Conservation (phyloP, 2,888 invertebrate genomes). For the Augochlorella aurata region DNA sequence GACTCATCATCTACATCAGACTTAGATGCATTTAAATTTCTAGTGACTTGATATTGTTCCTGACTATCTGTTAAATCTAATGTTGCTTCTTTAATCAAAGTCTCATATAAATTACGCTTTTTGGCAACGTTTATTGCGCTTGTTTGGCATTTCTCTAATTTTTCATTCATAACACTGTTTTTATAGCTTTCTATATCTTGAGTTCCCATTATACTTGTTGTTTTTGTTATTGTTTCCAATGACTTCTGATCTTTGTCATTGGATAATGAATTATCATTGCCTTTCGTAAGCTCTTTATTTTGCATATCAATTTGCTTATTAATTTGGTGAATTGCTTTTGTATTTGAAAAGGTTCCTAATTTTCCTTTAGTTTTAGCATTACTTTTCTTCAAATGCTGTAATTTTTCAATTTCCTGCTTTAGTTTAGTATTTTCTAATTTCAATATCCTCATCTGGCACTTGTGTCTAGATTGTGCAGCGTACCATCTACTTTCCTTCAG, state of each 20-base stretch:
- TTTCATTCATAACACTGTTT: conserved; percentile 23
- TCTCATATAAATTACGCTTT: conserved; percentile 75
- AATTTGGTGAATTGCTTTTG: conserved; percentile 89
- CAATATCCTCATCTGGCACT: conserved; percentile 88
- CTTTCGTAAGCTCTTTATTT: conserved; percentile 26
- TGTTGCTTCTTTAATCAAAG: conserved; percentile 76
- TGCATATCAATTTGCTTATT: conserved; percentile 83
- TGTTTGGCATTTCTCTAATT: conserved; percentile 33
- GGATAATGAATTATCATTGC: conserved; percentile 56
- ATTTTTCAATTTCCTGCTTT: conserved; percentile 86
- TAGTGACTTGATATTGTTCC: conserved; percentile 17
- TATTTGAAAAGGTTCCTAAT: conserved; percentile 83
- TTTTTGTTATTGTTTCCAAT: conserved; percentile 23
- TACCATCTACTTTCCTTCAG: conserved; percentile 89
- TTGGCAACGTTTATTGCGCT: conserved; percentile 66
- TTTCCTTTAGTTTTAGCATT: conserved; percentile 81
- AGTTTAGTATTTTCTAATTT: conserved; percentile 88
- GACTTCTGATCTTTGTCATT: conserved; percentile 63
- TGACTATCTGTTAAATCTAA: conserved; percentile 60
- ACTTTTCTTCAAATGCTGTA: conserved; percentile 84
- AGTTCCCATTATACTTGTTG: not conserved
- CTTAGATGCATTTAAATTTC: conserved; percentile 10
- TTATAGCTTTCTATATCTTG: conserved; percentile 45
- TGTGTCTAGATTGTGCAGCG: conserved; percentile 87
- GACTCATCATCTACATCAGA: conserved; percentile 29